phyloP scores from a whole-genome alignment of 1,140 invertebrate species.

The Hetaerina americana region DNA sequence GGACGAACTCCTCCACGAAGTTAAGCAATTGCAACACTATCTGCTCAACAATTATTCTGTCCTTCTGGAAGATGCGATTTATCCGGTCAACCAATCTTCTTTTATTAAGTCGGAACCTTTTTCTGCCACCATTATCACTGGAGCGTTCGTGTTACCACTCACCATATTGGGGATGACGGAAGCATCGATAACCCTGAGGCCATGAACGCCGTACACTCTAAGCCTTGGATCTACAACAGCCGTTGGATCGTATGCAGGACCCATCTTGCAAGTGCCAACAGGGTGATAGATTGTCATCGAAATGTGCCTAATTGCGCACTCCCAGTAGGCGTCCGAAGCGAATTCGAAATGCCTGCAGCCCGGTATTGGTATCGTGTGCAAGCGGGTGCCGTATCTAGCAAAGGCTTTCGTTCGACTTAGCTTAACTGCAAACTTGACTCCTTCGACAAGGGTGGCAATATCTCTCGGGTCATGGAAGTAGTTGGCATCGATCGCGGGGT shows the following conservation, averaged over 20 bases:
- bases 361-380: constrained; percentile 58
- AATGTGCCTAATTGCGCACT: constrained; percentile 70
- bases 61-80: background rate
- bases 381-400: constrained; percentile 60
- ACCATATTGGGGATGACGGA: constrained; percentile 79
- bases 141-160: constrained; percentile 68
- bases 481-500: constrained; percentile 78
- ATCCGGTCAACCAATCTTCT: constrained; percentile 40
- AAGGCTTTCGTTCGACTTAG: constrained; percentile 63
- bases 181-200: constrained; percentile 71
- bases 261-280: constrained; percentile 64
- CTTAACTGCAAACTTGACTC: constrained; percentile 46
- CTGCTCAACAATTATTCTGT: no score
- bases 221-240: constrained; percentile 73
- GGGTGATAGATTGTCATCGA: constrained; percentile 68
- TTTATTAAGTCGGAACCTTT: constrained; percentile 73
- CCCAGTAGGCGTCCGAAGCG: constrained; percentile 64
- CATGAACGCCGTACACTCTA: constrained; percentile 58
- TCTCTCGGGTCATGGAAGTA: constrained; percentile 69
- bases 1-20: no score
- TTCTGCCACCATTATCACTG: constrained; percentile 75
- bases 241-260: constrained; percentile 51
- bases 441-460: constrained; percentile 63
- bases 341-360: constrained; percentile 63
- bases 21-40: no score